A percentile compares a stretch with the other conserved stretches of the same genome.
Evolutionary conservation across 2,113 vertebrate species (phyloP).

Genomic region (human (Homo sapiens)): DNA sequence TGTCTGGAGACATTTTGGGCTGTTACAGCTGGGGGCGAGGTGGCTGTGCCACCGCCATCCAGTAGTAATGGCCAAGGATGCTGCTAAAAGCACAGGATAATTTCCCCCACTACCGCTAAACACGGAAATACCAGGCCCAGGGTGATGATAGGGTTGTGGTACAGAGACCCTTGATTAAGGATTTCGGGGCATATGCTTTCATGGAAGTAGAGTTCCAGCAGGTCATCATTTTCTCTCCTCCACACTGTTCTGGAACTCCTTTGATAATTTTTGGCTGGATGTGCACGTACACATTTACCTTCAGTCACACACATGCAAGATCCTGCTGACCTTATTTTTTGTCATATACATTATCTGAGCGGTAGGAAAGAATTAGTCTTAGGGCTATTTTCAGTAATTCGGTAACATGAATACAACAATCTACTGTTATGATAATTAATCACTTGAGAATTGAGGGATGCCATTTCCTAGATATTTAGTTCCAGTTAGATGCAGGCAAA

Average conservation of each 20-base stretch:
- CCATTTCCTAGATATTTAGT: not conserved
- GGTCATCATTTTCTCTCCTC: not conserved
- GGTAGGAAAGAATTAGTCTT: not conserved
- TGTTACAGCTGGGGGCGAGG: not conserved
- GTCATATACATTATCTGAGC: not conserved
- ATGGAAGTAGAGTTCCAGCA: not conserved
- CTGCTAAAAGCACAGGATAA: too few species aligned
- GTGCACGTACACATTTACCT: rapidly evolving
- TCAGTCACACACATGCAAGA: not conserved
- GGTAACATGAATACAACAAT: not conserved
- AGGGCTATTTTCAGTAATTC: not conserved
- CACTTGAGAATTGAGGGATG: not conserved
- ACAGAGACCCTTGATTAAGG: not conserved
- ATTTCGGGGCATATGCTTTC: not conserved
- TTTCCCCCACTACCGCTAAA: too few species aligned
- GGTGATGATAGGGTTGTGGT: not conserved
- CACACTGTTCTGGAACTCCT: not conserved
- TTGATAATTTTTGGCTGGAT: not conserved
- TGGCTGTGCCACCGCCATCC: not conserved
- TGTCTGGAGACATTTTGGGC: not conserved
- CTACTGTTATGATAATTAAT: not conserved
- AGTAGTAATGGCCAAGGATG: too few species aligned
- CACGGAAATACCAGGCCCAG: not conserved
- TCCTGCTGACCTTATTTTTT: not conserved
- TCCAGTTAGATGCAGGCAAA: not conserved